Percentiles rank a stretch among this genome's conserved stretches.
Conservation (phyloP, 2,797 vertebrate genomes). For the Lithobates pipiens region DNA sequence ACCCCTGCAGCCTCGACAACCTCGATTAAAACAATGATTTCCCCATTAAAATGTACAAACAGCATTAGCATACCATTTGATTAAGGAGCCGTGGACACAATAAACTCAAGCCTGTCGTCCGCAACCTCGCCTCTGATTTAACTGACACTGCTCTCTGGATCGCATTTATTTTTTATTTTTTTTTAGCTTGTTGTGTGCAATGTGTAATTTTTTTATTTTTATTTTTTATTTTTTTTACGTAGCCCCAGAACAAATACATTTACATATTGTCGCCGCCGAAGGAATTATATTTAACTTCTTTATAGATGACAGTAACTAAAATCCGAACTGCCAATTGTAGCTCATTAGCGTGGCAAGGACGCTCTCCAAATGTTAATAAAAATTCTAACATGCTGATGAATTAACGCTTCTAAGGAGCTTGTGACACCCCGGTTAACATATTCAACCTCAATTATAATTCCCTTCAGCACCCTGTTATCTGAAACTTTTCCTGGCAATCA, state of each 20-base stretch:
- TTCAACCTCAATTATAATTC: constrained; percentile 99
- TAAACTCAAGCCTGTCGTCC: constrained; percentile 59
- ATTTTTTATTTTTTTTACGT: neutral
- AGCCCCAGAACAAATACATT: constrained; percentile 88
- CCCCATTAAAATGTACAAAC: neutral
- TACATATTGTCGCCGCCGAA: constrained; percentile 82
- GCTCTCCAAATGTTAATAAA: constrained; percentile 91
- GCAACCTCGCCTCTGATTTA: constrained; percentile 67
- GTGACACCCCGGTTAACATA: constrained; percentile 99
- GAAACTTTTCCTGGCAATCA: constrained; percentile 99
- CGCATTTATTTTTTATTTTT: constrained; percentile 73
- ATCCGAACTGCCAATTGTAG: constrained; percentile 84
- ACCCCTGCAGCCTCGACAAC: constrained; percentile 36
- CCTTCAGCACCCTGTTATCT: constrained; percentile 99
- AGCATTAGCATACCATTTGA: constrained; percentile 30
- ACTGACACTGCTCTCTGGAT: constrained; percentile 71
- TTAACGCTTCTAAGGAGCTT: constrained; percentile 92
- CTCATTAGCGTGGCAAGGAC: constrained; percentile 84
- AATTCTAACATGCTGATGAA: constrained; percentile 96
- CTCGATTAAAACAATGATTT: constrained; percentile 53
- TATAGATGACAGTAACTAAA: constrained; percentile 87
- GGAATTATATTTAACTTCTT: constrained; percentile 86
- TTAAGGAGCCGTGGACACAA: constrained; percentile 48
- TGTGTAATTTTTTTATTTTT: constrained; percentile 68
- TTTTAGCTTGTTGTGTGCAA: constrained; percentile 64